These are phyloP conservation scores for Frankliniella intonsa DNA, from an alignment of 2,888 invertebrate species.

Conservation along the genomic window DNA sequence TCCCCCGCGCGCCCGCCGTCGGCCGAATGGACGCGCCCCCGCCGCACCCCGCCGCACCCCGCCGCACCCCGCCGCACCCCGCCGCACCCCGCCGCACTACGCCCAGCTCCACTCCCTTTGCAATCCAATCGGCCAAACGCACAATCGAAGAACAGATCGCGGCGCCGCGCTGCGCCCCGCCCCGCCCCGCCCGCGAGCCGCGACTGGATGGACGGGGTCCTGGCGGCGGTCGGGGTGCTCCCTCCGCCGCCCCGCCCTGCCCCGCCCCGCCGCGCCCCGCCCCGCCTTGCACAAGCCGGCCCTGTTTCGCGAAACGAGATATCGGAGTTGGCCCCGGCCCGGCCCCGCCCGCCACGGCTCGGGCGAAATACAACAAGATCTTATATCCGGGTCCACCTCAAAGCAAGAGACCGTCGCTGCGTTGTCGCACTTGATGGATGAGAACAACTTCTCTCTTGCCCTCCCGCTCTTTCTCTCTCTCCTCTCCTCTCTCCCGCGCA, in stretches of 20 bases:
- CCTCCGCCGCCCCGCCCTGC: neutral
- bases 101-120: neutral
- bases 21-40: no score
- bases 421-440: neutral
- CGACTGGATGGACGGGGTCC: neutral
- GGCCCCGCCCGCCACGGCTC: neutral
- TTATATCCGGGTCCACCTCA: slow-evolving; percentile 5
- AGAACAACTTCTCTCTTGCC: no score
- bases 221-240: no score
- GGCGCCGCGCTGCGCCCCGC: neutral
- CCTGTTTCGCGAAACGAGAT: neutral
- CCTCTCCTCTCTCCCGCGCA: no score
- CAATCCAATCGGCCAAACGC: slow-evolving; percentile 11
- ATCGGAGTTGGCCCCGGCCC: neutral
- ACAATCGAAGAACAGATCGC: neutral
- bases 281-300: neutral
- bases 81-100: no score
- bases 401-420: neutral
- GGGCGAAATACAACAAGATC: slow-evolving; percentile 11
- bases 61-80: no score
- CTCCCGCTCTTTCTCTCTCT: no score
- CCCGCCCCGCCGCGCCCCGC: neutral
- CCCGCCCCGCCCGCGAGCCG: no score
- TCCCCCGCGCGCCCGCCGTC: no score
- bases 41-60: no score